phyloP scores from a whole-genome alignment of 2,888 invertebrate species.

The Hesperia comma region DNA sequence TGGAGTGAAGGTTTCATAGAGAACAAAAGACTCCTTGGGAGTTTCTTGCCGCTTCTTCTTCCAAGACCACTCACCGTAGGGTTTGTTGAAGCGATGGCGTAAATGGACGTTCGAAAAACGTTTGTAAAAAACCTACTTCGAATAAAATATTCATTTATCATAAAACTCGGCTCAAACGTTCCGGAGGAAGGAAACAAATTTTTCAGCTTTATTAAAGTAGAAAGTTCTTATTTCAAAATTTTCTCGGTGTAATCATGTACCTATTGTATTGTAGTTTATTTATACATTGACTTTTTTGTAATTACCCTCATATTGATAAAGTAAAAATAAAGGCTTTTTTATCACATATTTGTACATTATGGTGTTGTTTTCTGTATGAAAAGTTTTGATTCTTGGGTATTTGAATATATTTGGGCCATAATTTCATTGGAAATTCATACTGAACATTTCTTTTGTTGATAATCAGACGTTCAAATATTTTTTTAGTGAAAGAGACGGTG shows the following conservation, averaged over 20 bases:
- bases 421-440: not conserved
- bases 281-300: not conserved
- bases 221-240: not conserved
- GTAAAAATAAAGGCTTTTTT: not conserved
- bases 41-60: too few species aligned
- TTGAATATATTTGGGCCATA: conserved; percentile 6
- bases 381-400: not conserved
- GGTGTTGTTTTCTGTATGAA: not conserved
- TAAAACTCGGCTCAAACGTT: too few species aligned
- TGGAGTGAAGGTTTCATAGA: too few species aligned
- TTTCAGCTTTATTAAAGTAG: too few species aligned
- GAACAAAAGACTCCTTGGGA: too few species aligned
- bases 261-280: not conserved
- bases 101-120: too few species aligned
- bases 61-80: too few species aligned
- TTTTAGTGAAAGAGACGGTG: not conserved
- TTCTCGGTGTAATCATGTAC: not conserved
- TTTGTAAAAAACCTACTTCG: too few species aligned
- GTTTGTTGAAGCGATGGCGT: too few species aligned
- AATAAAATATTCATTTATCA: too few species aligned
- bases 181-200: too few species aligned
- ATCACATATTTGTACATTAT: not conserved
- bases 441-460: not conserved
- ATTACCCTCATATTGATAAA: conserved; percentile 2
- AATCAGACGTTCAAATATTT: not conserved